Evolutionary conservation across 1,140 invertebrate species (phyloP), one percentile per base, ranked within the genome.

Genomic region (Sycophaga agraensis): DNA sequence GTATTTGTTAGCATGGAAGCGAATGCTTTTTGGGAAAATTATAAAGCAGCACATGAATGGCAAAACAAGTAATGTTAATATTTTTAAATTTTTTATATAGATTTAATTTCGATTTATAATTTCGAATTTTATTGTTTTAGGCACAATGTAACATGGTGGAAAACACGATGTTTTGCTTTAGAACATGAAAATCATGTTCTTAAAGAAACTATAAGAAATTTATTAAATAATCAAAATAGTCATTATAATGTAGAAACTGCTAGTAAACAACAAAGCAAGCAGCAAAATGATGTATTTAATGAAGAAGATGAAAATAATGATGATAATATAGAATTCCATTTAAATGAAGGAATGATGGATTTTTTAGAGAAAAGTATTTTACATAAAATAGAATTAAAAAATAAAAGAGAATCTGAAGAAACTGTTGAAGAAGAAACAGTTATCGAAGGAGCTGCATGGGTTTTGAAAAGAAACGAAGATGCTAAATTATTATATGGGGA

Each of bases 171-270:
- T 12, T 70, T 82, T 40, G 85, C 86, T 26, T 73, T 89, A 37
- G 83, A 88, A 68, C 81, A 85, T 59, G 88, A 89, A 75, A 89
- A 89, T 70, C 70, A 77, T 53, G 68, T 86, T 51, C 68, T 89
- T 8, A 83, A 83, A 43, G 72, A 73, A 64, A 81, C 74, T 75
- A 78, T 80, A 59, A 78, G 69, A 55, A 71, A 65, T 26, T 51
- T 73, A 39, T 17, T 59, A 19, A n/a, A 45, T 31, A 65, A 66
- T 35, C 73, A 37, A 53, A 50, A 48, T 57, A 21, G 4, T 31
- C 16, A 17, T 17, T 31, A 31, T 6, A 31, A 17, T 34, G 28
- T 19, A 31, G n/a, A n/a, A n/a, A n/a, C n/a, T n/a, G 1, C 4
- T 35, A 22, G 35, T 14, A 22, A 1, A 34, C 14, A 14, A 34